Percentiles rank a stretch among this genome's conserved stretches.
Conservation (phyloP, 1,140 invertebrate genomes). For the Euura lappo region DNA sequence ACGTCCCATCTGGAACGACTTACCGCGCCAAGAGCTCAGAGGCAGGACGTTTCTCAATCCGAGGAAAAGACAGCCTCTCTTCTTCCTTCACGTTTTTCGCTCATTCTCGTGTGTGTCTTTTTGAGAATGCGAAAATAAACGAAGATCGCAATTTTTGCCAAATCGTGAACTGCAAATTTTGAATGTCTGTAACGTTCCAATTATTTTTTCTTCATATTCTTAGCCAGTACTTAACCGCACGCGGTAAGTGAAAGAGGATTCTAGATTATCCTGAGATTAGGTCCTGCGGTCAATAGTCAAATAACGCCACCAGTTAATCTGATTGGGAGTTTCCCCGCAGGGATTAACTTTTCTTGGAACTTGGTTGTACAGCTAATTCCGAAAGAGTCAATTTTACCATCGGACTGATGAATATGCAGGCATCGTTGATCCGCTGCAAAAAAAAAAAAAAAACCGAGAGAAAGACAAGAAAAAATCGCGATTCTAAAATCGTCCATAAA, state of each 20-base stretch:
- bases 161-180: too few species aligned
- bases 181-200: too few species aligned
- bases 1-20: conserved; percentile 51
- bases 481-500: conserved; percentile 2
- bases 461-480: not conserved
- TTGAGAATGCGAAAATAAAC: too few species aligned
- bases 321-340: not conserved
- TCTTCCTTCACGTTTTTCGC: not conserved
- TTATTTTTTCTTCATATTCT: too few species aligned
- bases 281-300: conserved; percentile 8
- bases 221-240: not conserved
- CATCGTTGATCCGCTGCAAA: not conserved
- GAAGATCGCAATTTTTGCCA: too few species aligned
- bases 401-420: not conserved
- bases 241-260: conserved; percentile 8
- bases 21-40: conserved; percentile 26
- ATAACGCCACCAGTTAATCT: conserved; percentile 37
- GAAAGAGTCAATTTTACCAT: not conserved
- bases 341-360: not conserved
- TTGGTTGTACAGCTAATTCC: not conserved
- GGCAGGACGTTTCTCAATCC: not conserved
- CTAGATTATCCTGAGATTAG: conserved; percentile 24
- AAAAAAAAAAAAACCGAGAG: not conserved
- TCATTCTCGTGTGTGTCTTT: too few species aligned
- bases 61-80: not conserved